Evolutionary conservation across 2,797 vertebrate genomes (phyloP).

Genomic region (Lepilemur septentrionalis): DNA sequence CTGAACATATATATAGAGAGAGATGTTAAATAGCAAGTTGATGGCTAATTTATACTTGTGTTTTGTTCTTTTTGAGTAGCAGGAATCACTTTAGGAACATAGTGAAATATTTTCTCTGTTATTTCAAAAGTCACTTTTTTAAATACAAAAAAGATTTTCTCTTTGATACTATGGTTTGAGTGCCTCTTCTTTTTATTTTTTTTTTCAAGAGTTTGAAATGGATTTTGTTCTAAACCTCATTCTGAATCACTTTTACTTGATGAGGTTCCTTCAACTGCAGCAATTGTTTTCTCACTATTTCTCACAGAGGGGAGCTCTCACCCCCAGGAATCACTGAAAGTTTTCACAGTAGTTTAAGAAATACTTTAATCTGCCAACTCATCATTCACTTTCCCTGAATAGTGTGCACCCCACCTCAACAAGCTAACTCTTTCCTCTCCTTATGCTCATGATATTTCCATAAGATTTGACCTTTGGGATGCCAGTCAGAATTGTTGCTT

Average conservation of each 20-base stretch:
- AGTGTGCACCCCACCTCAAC: fast-evolving
- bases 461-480: not conserved
- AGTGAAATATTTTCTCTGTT: not conserved
- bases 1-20: not conserved
- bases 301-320: not conserved
- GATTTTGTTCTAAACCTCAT: conserved; percentile 33
- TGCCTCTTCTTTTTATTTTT: conserved; percentile 2
- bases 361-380: not conserved
- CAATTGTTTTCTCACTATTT: not conserved
- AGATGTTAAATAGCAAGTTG: not conserved
- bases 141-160: conserved; percentile 27
- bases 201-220: conserved; percentile 42
- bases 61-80: conserved; percentile 25
- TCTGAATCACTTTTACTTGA: conserved; percentile 18
- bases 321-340: not conserved
- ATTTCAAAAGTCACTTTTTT: conserved; percentile 30
- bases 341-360: not conserved
- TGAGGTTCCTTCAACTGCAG: not conserved
- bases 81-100: not conserved
- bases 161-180: conserved; percentile 6
- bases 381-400: not conserved
- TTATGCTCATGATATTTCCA: not conserved
- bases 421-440: not conserved
- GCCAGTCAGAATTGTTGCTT: not conserved
- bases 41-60: not conserved